A percentile compares a stretch with the other conserved stretches of the same genome.
phyloP scores from a whole-genome alignment of 2,888 invertebrate species.

The Teleogryllus oceanicus region DNA sequence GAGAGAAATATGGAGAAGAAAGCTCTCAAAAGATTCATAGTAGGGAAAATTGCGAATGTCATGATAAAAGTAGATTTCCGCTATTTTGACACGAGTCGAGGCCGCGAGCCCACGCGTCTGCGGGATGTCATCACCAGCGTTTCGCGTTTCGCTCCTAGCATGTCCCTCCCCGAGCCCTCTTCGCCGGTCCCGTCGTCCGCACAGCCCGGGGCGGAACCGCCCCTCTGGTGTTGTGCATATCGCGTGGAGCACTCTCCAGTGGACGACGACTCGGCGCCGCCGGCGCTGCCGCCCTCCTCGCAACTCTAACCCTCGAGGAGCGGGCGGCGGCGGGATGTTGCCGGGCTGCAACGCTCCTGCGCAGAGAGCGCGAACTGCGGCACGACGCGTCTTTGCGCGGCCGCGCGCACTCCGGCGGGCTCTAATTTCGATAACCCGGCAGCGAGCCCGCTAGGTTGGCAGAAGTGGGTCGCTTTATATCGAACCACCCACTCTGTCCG shows the following conservation, averaged over 20 bases:
- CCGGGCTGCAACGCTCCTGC: not conserved
- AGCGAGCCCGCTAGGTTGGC: slow-evolving; percentile 6
- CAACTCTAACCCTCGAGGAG: not conserved
- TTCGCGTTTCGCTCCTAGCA: no score
- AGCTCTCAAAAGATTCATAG: no score
- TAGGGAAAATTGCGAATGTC: no score
- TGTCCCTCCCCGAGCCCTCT: no score
- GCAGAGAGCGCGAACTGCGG: not conserved
- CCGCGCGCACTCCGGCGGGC: not conserved
- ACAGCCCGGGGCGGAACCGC: no score
- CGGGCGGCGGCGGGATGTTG: not conserved
- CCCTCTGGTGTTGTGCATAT: slow-evolving; percentile 11
- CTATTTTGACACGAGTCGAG: no score
- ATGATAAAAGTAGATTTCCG: no score
- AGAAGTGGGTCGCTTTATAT: slow-evolving; percentile 18
- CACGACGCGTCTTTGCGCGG: no score
- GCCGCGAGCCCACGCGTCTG: no score
- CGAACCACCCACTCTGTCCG: slow-evolving; percentile 18
- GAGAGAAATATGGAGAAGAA: no score
- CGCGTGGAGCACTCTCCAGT: slow-evolving; percentile 1
- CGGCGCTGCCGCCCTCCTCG: not conserved
- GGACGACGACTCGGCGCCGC: not conserved
- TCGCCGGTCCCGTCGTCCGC: no score
- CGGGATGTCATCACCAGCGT: no score
- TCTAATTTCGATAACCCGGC: slow-evolving; percentile 18